These are phyloP conservation scores for Zeus faber DNA, from an alignment of 2,113 vertebrate species.

Conservation along the genomic window DNA sequence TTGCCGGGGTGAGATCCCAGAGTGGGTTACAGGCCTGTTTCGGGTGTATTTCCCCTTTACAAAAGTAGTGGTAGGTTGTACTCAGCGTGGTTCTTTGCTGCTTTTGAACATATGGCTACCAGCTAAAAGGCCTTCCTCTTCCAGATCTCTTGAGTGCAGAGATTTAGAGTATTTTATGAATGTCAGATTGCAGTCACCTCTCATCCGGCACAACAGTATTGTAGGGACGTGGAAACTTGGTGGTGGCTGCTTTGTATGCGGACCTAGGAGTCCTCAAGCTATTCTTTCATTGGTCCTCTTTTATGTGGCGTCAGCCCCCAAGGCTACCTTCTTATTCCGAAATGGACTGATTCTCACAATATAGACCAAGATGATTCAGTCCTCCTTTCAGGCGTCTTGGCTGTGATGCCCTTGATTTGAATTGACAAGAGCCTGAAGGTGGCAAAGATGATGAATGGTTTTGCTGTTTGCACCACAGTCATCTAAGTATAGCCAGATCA, in stretches of 20 bases:
- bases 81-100: no score
- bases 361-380: conserved; percentile 27
- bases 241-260: conserved; percentile 1
- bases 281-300: conserved; percentile 5
- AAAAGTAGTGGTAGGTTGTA: no score
- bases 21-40: neutral
- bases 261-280: neutral
- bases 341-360: neutral
- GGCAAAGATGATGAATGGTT: neutral
- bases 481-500: conserved; percentile 1
- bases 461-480: neutral
- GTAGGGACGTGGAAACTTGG: no score
- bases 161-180: no score
- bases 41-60: neutral
- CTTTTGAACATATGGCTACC: no score
- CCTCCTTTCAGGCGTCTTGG: conserved; percentile 2
- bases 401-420: conserved; percentile 23
- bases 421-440: conserved; percentile 16
- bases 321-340: conserved; percentile 19
- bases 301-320: no score
- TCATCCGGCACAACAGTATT: no score
- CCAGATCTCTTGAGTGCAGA: no score
- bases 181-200: no score
- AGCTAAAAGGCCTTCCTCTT: no score
- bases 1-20: neutral